Base-by-base conservation (phyloP, 2,888 invertebrate genomes). In the Terebella lapidaria region DNA sequence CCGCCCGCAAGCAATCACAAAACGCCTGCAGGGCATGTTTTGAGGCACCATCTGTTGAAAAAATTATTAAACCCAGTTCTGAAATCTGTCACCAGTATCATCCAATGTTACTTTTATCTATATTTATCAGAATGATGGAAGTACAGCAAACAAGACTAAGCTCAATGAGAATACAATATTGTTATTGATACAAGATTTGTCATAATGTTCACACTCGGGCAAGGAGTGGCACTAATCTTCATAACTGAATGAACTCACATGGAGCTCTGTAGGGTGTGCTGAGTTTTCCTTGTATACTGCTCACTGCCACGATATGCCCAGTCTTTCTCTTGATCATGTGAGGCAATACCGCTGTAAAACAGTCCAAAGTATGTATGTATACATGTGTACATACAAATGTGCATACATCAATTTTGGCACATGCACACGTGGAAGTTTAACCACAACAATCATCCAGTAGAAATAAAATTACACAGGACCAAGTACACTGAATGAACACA, bases 21-120 rank as follows among this genome's bases (percentile, higher is more conserved):
- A 94, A 95, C 18, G 94, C 95, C 83, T 96, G 92, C 59, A 94
- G 72, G 0, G 95, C 95, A 84, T 95, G 94, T 80, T 96, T 96
- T 0, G 94, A 91, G 22, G 95, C 94, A 57, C 89, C 86, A 83
- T 96, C 82, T 82, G 66, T 22, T 69, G 58, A 29, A 56, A 42
- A 4, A 54, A 60, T 27, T 45, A 29, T 35, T 35, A 35, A n/a
- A n/a, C 42, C n/a, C 10, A 35, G 10, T 35, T 10, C n/a, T 35
- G n/a, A 35, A 35, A 35, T 35, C 10, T n/a, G n/a, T n/a, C 10
- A 35, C 10, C n/a, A 35, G n/a, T n/a, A 35, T 10, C 42, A 35
- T n/a, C 10, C 10, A 15, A 35, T 35, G 42, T 35, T 15, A 10
- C 42, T 35, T 35, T 35, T n/a, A 35, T 35, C n/a, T 35, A 35